Percentiles rank a stretch among this genome's conserved stretches.
Evolutionary conservation across 2,797 vertebrate species (phyloP).

Genomic region (Myotis findleyi): DNA sequence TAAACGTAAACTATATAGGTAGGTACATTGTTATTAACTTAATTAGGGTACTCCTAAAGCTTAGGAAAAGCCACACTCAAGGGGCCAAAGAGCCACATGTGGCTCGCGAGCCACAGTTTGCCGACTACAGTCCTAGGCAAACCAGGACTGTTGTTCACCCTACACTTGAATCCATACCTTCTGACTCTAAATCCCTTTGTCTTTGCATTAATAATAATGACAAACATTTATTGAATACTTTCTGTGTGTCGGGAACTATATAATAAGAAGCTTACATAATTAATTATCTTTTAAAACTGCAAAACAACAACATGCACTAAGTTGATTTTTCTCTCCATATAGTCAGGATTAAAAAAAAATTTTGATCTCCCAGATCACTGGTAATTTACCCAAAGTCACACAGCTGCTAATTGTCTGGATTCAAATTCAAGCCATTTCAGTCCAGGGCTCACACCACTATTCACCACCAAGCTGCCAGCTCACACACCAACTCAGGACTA

Average conservation of each 20-base stretch:
- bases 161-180: background rate
- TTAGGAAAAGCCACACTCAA: too few relatives aligned
- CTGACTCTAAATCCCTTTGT: background rate
- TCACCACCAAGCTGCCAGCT: background rate
- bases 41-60: too few relatives aligned
- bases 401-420: background rate
- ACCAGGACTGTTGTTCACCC: background rate
- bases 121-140: background rate
- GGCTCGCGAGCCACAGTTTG: too few relatives aligned
- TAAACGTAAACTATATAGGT: too few relatives aligned
- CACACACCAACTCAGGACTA: background rate
- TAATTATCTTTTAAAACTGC: background rate
- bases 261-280: background rate
- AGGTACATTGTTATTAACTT: too few relatives aligned
- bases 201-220: background rate
- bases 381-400: background rate
- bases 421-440: background rate
- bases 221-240: background rate
- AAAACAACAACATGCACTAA: background rate
- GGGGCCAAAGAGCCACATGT: too few relatives aligned
- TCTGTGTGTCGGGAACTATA: background rate
- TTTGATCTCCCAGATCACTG: background rate
- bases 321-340: background rate
- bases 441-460: background rate
- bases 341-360: background rate